phyloP scores from a whole-genome alignment of 1,140 invertebrate genomes.

The Schmidtea mediterranea region DNA sequence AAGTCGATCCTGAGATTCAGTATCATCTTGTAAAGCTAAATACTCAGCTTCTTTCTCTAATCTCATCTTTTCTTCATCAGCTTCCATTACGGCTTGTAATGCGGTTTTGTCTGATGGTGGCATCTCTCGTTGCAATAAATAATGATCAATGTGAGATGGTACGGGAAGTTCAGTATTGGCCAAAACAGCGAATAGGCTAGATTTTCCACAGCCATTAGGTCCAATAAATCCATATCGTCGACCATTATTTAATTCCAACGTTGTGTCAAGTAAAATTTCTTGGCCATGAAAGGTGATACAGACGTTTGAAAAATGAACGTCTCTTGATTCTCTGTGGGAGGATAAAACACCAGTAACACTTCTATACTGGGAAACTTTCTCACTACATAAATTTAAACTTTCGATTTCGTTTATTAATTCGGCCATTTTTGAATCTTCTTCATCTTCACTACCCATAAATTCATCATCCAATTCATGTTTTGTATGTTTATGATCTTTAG shows the following conservation, averaged over 20 bases:
- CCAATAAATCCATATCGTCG: constrained; percentile 82
- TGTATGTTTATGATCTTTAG: not conserved
- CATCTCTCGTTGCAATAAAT: constrained; percentile 81
- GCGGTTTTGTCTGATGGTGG: constrained; percentile 64
- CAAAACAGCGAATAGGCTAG: constrained; percentile 60
- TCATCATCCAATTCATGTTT: constrained; percentile 1
- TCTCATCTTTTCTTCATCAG: constrained; percentile 66
- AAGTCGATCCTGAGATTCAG: constrained; percentile 67
- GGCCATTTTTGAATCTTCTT: not conserved
- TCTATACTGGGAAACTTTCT: constrained; percentile 63
- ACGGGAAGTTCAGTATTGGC: constrained; percentile 80
- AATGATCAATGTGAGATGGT: constrained; percentile 86
- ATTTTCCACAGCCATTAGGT: constrained; percentile 81
- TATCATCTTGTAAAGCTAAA: constrained; percentile 31
- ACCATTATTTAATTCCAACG: constrained; percentile 81
- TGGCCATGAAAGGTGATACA: constrained; percentile 90
- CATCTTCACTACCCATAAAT: constrained; percentile 4
- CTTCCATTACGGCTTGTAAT: constrained; percentile 83
- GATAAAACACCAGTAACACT: constrained; percentile 74
- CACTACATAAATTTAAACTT: constrained; percentile 11
- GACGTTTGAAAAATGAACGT: constrained; percentile 84
- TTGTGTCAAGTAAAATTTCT: constrained; percentile 76
- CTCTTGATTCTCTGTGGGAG: constrained; percentile 70
- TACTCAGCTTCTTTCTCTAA: constrained; percentile 75
- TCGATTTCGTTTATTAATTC: constrained; percentile 1